Base-by-base conservation (phyloP, 2,797 vertebrate species). In the Crocodylus rhombifer region DNA sequence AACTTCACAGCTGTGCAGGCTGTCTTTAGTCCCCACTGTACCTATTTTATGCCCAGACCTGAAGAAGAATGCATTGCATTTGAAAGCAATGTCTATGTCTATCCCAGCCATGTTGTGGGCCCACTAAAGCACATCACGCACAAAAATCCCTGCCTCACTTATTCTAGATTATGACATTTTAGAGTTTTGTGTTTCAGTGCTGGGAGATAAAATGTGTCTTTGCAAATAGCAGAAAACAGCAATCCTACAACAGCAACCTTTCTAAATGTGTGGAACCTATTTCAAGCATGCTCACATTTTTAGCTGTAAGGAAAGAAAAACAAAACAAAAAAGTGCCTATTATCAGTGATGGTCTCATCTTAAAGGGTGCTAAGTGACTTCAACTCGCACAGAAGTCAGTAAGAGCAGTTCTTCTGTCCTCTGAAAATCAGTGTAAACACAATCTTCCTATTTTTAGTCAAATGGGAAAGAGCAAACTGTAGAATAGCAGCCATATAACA, bases 241-340 rank as follows among this genome's bases (percentile, higher is more conserved):
- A 79, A 58, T 7, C 65, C 15, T 1, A 4, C 26, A 81, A 87
- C 91, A 55, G 18, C 71, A 73, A 11, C 28, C 16, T 26, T 58
- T 60, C 18, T 9, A 56, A 4, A 28, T 42, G 61, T 11, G 17
- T 33, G 80, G 26, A 17, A 12, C 80, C 9, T 25, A 16, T 6
- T 71, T 2, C 67, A 11, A 23, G 1, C 18, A 78, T 0, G 0
- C 15, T 33, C 3, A 11, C 17, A 23, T 14, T 65, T 79, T 81
- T 61, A 74, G 64, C 26, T 16, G 5, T 8, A 77, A 28, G 9
- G 77, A 33, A 10, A 23, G 6, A 78, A 76, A 13, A 21, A 51
- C 58, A 2, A 23, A n/a, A 82, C 80, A 28, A 55, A 77, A 18
- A 55, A 89, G 1, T 77, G 7, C 8, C 61, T n/a, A 91, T 42